Percentiles rank a stretch among this genome's conserved stretches.
phyloP scores from a whole-genome alignment of 2,797 vertebrate species.

The Aphelocoma californica region DNA sequence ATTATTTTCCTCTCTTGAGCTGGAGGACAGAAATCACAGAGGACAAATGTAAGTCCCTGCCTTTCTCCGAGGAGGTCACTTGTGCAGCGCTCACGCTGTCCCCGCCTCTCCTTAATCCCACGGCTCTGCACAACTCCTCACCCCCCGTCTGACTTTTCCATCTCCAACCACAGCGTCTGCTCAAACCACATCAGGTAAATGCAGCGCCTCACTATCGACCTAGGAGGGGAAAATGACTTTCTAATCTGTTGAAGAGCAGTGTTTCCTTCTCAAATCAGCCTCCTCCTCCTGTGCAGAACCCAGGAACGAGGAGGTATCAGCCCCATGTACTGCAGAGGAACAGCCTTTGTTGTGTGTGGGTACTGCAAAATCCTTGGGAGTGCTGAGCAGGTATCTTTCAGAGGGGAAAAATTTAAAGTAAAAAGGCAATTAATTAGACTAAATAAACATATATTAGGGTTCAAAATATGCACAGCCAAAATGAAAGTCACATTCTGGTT shows the following conservation, averaged over 20 bases:
- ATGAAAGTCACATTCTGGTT: slow-evolving; percentile 64
- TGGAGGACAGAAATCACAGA: background rate
- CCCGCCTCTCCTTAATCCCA: background rate
- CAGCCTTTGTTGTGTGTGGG: slow-evolving; percentile 16
- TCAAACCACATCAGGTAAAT: background rate
- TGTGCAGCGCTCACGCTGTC: background rate
- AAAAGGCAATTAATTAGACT: slow-evolving; percentile 71
- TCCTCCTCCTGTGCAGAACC: background rate
- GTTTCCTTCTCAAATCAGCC: slow-evolving; percentile 3
- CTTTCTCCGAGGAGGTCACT: background rate
- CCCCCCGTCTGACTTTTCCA: background rate
- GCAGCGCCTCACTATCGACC: background rate
- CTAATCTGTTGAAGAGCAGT: background rate
- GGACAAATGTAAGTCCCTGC: background rate
- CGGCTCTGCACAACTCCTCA: background rate
- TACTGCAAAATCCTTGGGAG: slow-evolving; percentile 34
- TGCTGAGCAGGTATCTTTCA: slow-evolving; percentile 46
- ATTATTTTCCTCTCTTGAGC: background rate
- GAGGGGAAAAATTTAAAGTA: background rate
- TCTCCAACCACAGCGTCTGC: background rate
- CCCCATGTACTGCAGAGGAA: background rate
- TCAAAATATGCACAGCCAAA: slow-evolving; percentile 61
- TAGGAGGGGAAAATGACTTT: background rate
- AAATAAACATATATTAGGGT: slow-evolving; percentile 32
- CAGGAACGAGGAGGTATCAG: background rate